Evolutionary conservation across 2,888 invertebrate genomes (phyloP).

Genomic region (Caenorhabditis japonica): DNA sequence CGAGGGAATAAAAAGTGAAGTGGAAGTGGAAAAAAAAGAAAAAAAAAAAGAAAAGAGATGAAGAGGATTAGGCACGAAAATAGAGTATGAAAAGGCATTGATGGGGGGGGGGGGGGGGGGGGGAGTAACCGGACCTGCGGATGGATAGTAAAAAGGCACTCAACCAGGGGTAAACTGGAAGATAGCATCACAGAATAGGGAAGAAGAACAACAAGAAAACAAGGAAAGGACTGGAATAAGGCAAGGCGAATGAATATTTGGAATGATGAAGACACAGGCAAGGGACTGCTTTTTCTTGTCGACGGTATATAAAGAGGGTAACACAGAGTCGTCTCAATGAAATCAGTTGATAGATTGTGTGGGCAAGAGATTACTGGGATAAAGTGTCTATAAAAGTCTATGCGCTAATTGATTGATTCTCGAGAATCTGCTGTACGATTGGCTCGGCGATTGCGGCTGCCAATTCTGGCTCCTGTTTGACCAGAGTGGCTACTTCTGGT

Average conservation of each 20-base stretch:
- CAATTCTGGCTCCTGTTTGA: conserved; percentile 15
- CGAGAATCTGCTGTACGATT: conserved; percentile 1
- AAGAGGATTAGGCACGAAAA: conserved; percentile 23
- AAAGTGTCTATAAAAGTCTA: background rate
- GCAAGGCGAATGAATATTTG: too few species aligned
- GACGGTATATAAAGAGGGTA: too few species aligned
- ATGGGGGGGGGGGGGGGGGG: conserved; percentile 4
- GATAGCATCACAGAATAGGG: conserved; percentile 26
- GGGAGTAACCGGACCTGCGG: conserved; percentile 41
- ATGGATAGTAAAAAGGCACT: conserved; percentile 2
- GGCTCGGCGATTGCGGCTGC: conserved; percentile 14
- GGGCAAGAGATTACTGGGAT: background rate
- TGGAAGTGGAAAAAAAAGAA: background rate
- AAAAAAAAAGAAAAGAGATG: conserved; percentile 11
- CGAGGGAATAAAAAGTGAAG: conserved; percentile 18
- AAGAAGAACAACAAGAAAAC: too few species aligned
- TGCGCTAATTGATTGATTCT: conserved; percentile 7
- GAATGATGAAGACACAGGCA: conserved; percentile 15
- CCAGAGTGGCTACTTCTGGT: conserved; percentile 3
- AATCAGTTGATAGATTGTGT: background rate
- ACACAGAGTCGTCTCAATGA: background rate
- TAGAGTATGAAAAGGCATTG: conserved; percentile 23
- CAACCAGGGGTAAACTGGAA: conserved; percentile 1
- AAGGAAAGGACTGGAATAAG: too few species aligned
- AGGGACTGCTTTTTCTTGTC: conserved; percentile 4